Evolutionary conservation across 2,113 vertebrate genomes (phyloP).

Genomic region (Girardinichthys multiradiatus): DNA sequence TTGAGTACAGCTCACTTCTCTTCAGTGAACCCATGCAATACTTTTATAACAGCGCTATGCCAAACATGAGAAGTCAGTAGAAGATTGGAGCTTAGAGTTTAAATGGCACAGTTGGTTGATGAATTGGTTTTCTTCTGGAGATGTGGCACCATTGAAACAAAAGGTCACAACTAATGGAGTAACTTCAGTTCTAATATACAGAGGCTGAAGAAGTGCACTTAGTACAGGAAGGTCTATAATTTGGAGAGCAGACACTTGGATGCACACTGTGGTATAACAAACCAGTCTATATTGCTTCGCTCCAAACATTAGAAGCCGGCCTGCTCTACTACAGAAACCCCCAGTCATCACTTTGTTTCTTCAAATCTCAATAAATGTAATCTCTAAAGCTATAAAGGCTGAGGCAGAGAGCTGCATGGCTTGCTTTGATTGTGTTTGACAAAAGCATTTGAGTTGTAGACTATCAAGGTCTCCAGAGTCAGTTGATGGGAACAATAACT

Average conservation of each 20-base stretch:
- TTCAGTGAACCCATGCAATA: too few species aligned
- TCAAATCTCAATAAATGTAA: conserved; percentile 2
- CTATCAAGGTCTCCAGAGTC: neutral
- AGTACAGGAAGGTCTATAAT: neutral
- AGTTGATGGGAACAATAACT: neutral
- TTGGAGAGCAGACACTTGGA: neutral
- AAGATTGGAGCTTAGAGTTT: too few species aligned
- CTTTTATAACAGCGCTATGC: too few species aligned
- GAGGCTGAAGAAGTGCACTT: neutral
- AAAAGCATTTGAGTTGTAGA: neutral
- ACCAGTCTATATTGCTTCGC: neutral
- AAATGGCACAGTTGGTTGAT: too few species aligned
- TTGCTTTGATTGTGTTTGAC: conserved; percentile 7
- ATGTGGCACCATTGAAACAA: too few species aligned
- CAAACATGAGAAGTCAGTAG: too few species aligned
- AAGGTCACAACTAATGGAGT: too few species aligned
- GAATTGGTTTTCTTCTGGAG: too few species aligned
- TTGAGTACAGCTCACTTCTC: too few species aligned
- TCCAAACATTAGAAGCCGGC: conserved; percentile 15
- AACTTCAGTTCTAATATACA: too few species aligned
- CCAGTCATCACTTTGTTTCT: conserved; percentile 12
- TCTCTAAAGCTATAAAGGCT: neutral
- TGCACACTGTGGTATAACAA: neutral
- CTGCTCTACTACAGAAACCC: conserved; percentile 3
- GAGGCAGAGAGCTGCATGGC: neutral